These are phyloP conservation scores for Sardina pilchardus DNA, from an alignment of 2,113 vertebrate genomes.

Conservation along the genomic window DNA sequence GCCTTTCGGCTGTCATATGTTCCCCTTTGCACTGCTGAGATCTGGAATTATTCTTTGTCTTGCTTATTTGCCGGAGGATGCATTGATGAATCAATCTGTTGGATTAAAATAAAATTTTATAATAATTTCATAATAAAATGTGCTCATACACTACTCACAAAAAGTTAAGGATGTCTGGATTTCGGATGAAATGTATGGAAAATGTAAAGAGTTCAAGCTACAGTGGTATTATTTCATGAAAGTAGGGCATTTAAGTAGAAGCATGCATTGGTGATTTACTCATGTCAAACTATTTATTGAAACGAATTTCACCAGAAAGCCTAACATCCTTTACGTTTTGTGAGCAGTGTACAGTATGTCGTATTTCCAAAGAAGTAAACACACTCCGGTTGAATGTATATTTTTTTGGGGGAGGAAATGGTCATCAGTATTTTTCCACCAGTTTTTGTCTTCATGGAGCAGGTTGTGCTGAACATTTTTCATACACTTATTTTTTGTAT, in stretches of 20 bases:
- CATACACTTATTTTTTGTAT: background rate
- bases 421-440: background rate
- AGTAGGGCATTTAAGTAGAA: too few relatives aligned
- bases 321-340: too few relatives aligned
- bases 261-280: too few relatives aligned
- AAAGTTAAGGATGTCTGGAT: too few relatives aligned
- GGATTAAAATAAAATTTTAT: too few relatives aligned
- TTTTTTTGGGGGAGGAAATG: background rate
- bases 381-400: background rate
- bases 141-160: too few relatives aligned
- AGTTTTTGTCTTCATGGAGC: background rate
- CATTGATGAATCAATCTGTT: background rate
- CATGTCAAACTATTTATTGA: too few relatives aligned
- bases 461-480: background rate
- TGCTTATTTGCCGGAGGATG: background rate
- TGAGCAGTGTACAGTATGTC: too few relatives aligned
- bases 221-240: too few relatives aligned
- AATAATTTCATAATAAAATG: background rate
- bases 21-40: background rate
- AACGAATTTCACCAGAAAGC: too few relatives aligned
- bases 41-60: background rate
- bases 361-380: background rate
- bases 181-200: too few relatives aligned
- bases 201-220: too few relatives aligned
- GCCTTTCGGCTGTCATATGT: background rate